Conservation (phyloP, 2,113 vertebrate genomes). For the Pampusana beccarii region DNA sequence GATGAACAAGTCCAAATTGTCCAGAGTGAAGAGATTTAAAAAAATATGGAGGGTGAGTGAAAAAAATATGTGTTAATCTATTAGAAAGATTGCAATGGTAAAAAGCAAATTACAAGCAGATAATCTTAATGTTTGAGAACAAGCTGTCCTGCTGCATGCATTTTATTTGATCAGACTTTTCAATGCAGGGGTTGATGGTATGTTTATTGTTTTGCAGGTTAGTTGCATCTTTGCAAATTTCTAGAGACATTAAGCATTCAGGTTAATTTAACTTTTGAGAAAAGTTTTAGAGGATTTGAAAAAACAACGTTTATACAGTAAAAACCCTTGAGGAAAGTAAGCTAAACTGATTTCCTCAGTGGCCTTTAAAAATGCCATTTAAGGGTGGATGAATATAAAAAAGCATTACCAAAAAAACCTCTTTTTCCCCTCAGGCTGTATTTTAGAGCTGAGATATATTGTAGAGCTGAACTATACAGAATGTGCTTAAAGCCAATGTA, state of each 20-base stretch:
- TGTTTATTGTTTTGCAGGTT: neutral
- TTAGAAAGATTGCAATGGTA: neutral
- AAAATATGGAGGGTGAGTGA: slow-evolving; percentile 90
- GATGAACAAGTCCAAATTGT: slow-evolving; percentile 79
- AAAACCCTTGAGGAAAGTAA: neutral
- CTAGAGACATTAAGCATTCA: neutral
- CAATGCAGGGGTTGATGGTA: neutral
- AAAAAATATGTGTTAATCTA: slow-evolving; percentile 23
- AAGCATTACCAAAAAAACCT: neutral
- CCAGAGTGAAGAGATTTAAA: slow-evolving; percentile 84
- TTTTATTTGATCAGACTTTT: neutral
- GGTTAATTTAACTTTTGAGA: slow-evolving; percentile 23
- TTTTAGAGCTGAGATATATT: neutral
- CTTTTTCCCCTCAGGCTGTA: neutral
- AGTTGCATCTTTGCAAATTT: slow-evolving; percentile 20
- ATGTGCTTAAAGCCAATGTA: fast-evolving
- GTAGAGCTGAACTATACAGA: neutral
- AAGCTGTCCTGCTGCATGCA: neutral
- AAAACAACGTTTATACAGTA: neutral
- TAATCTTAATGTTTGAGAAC: neutral
- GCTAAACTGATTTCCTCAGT: slow-evolving; percentile 12
- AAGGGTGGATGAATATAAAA: neutral
- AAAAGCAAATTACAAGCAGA: neutral
- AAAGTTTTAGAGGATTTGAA: slow-evolving; percentile 6
- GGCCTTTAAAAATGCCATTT: slow-evolving; percentile 18